phyloP scores from a whole-genome alignment of 35 echinoderm and acorn worm species.

The Ophiothrix spiculata region DNA sequence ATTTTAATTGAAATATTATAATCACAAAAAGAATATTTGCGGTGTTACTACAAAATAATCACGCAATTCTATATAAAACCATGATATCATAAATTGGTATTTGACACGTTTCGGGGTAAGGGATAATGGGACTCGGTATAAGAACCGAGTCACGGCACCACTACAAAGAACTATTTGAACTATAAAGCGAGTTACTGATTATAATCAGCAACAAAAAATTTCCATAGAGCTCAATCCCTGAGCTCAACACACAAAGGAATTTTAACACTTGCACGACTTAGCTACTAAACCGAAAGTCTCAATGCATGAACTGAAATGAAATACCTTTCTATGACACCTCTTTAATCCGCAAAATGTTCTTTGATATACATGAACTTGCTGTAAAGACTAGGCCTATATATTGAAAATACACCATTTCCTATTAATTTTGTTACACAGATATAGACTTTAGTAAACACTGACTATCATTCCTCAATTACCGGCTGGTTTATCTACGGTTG shows the following conservation, averaged over 20 bases:
- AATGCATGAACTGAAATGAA: neutral
- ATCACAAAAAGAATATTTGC: too few species aligned
- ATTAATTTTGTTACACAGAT: neutral
- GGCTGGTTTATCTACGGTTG: neutral
- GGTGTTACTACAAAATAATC: too few species aligned
- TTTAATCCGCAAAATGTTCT: neutral
- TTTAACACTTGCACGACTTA: neutral
- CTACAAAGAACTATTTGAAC: neutral
- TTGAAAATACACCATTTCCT: too few species aligned
- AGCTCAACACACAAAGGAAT: neutral
- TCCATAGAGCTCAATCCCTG: neutral
- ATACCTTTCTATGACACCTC: neutral
- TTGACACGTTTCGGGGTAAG: neutral
- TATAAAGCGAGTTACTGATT: neutral
- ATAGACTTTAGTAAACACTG: neutral
- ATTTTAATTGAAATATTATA: too few species aligned
- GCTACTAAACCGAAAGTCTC: neutral
- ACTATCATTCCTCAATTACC: neutral
- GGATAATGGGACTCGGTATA: neutral
- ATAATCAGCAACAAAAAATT: neutral
- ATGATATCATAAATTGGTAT: too few species aligned
- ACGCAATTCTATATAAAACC: too few species aligned
- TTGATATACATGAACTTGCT: too few species aligned
- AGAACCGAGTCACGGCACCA: constrained; percentile 1
- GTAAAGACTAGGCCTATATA: too few species aligned